These are phyloP conservation scores for Calyptomena viridis DNA, from an alignment of 2,113 vertebrate species.

Conservation along the genomic window DNA sequence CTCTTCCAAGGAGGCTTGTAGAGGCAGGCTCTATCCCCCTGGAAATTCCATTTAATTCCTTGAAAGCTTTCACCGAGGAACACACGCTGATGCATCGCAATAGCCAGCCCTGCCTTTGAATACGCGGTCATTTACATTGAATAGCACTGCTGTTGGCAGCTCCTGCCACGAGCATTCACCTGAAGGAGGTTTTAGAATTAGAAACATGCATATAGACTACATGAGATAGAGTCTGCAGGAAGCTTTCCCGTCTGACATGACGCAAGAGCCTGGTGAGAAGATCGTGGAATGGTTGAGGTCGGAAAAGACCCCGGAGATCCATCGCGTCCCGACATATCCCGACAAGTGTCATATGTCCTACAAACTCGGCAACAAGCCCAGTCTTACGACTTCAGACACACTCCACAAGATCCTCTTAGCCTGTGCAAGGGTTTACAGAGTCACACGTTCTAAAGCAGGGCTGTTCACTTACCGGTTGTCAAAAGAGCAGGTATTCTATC, in stretches of 20 bases:
- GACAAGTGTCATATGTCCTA: neutral
- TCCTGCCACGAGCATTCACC: neutral
- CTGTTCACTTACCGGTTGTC: neutral
- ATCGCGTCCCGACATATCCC: too few relatives aligned
- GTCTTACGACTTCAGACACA: neutral
- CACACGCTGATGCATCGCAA: neutral
- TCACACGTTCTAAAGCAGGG: rapidly evolving
- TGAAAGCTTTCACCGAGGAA: neutral
- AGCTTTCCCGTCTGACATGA: neutral
- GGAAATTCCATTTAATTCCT: neutral
- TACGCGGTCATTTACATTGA: rapidly evolving
- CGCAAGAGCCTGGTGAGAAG: too few relatives aligned
- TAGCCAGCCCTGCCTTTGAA: neutral
- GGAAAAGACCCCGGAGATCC: neutral
- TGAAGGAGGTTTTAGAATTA: neutral
- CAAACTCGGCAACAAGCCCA: rapidly evolving
- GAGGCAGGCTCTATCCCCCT: neutral
- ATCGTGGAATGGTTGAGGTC: neutral
- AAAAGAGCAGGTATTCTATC: neutral
- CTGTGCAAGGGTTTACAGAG: neutral
- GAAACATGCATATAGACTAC: rapidly evolving
- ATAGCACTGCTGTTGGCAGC: neutral
- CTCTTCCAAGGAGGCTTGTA: neutral
- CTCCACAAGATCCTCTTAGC: neutral
- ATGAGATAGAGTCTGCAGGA: rapidly evolving